A percentile compares a stretch with the other conserved stretches of the same genome.
Evolutionary conservation across 1,140 invertebrate species (phyloP).

Genomic region (Aphis craccivora): DNA sequence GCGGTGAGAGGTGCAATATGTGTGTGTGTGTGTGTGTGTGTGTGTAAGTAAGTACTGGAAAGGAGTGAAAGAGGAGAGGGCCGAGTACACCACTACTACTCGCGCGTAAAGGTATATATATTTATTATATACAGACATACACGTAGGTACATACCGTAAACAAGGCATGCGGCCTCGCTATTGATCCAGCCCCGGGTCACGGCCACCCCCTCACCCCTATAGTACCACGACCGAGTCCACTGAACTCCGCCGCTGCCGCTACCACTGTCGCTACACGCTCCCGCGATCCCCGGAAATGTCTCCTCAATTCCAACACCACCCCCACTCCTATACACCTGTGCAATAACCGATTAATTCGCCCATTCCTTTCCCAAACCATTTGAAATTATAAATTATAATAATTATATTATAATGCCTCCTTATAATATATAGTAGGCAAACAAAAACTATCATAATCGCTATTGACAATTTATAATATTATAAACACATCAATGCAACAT

Average conservation of each 20-base stretch:
- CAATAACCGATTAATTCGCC: background rate
- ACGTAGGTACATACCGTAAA: background rate
- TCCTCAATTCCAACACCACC: background rate
- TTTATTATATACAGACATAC: background rate
- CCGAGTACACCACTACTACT: background rate
- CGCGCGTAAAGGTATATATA: background rate
- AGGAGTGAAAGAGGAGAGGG: background rate
- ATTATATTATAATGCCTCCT: background rate
- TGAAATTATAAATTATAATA: background rate
- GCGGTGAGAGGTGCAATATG: background rate
- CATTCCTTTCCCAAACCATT: background rate
- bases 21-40: background rate
- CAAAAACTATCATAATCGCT: background rate
- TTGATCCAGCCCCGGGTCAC: constrained; percentile 57
- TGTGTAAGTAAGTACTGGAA: background rate
- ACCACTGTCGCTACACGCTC: background rate
- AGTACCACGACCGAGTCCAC: constrained; percentile 3
- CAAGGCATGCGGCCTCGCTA: constrained; percentile 56
- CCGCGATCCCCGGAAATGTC: background rate
- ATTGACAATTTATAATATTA: background rate
- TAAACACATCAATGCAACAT: background rate
- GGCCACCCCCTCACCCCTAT: constrained; percentile 34
- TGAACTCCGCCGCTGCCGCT: constrained; percentile 24
- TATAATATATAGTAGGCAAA: background rate
- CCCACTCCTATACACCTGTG: background rate